These are phyloP conservation scores for Chelmon rostratus DNA, from an alignment of 2,797 vertebrate species.

Conservation along the genomic window DNA sequence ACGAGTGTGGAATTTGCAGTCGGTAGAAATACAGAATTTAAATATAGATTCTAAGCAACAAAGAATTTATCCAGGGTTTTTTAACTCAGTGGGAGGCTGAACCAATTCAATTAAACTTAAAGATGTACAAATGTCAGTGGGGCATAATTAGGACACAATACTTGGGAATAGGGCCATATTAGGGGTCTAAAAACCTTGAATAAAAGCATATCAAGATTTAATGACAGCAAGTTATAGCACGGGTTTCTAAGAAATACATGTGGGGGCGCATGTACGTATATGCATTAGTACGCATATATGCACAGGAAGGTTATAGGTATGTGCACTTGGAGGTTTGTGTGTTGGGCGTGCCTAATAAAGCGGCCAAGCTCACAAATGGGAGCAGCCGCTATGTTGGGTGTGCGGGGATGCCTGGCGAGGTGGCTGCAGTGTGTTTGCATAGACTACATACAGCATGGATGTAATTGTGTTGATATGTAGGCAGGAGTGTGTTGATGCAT, in stretches of 20 bases:
- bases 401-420: no score
- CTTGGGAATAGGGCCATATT: slow-evolving; percentile 21
- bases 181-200: slow-evolving; percentile 12
- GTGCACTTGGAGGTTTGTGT: no score
- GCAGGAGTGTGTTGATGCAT: no score
- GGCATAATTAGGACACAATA: slow-evolving; percentile 40
- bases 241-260: not conserved
- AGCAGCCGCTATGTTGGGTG: no score
- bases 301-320: no score
- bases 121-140: slow-evolving; percentile 62
- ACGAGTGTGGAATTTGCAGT: slow-evolving; percentile 43
- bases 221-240: slow-evolving; percentile 11
- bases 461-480: no score
- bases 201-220: slow-evolving; percentile 24
- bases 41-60: slow-evolving; percentile 56
- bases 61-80: slow-evolving; percentile 42
- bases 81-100: slow-evolving; percentile 19
- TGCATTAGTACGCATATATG: no score
- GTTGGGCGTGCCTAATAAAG: no score
- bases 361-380: no score
- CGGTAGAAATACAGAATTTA: slow-evolving; percentile 46
- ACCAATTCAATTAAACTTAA: slow-evolving; percentile 36
- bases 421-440: no score
- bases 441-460: no score
- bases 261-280: no score